Base-by-base conservation (phyloP, 2,113 vertebrate species). In the Calyptomena viridis region DNA sequence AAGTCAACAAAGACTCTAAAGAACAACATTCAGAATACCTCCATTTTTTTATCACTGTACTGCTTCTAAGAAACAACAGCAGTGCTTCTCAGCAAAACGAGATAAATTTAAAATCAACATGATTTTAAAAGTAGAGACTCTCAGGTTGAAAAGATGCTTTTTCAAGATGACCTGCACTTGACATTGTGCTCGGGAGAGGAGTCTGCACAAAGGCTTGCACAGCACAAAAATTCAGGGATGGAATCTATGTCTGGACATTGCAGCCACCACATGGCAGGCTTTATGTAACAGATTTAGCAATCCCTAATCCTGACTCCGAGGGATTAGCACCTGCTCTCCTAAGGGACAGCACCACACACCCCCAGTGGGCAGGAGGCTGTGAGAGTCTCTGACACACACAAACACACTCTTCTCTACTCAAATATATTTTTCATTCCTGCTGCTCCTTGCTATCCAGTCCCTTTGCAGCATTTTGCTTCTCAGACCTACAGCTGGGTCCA, bases 261-360 rank as follows among this genome's bases (percentile, higher is more conserved):
- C 40, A 75, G 49, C 93, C 97, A 97, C 66, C 63, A 91, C 95
- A 93, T 95, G 96, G 87, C 92, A 91, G 83, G 16, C 77, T 96
- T 96, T 91, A 90, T 1, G 2, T 18, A 94, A 94, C 53, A 87
- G 42, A 53, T 6, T 68, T 44, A 23, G 9, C 17, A 6, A 31
- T 6, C 1, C 3, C 31, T 87, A 62, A 67, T 58, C 28, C 33
- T 0, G 2, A 28, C 59, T n/a, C 79, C 1, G 0, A 20, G 63
- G 72, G 79, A 90, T 90, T 90, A 90, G 79, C 87, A 42, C 35
- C 72, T 63, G 63, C 55, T 83, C 21, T 42, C 37, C 50, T 2
- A 3, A 12, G 35, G 60, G 39, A 42, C 46, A 47, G 46, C 46
- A 47, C 46, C 46, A 22, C 46, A 47, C 9, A 55, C 55, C 62